Evolutionary conservation across 2,797 vertebrate genomes (phyloP).

Genomic region (Hypotaenidia philippensis): DNA sequence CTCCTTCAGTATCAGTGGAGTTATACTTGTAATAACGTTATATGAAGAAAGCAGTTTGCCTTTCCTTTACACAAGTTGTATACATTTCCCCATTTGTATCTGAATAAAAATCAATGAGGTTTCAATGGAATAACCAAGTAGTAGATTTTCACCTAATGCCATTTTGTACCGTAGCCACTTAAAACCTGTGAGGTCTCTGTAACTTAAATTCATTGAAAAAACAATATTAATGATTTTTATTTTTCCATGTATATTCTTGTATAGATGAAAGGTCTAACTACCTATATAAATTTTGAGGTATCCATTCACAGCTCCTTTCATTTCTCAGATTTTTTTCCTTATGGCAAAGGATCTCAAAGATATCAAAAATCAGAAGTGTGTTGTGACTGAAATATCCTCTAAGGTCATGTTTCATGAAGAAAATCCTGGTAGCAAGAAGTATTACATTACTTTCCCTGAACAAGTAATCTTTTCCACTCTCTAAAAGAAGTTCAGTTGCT

Average conservation of each 20-base stretch:
- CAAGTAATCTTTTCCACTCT: slow-evolving; percentile 25
- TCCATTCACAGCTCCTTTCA: background rate
- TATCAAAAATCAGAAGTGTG: background rate
- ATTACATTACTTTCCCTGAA: background rate
- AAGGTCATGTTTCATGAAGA: background rate
- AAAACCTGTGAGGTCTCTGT: background rate
- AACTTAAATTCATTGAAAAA: background rate
- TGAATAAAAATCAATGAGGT: background rate
- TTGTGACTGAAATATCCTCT: background rate
- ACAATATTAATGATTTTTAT: background rate
- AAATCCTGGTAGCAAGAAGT: slow-evolving; percentile 10
- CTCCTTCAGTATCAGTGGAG: background rate
- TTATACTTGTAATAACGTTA: background rate
- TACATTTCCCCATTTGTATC: background rate
- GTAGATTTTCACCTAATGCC: background rate
- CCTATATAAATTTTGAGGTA: background rate
- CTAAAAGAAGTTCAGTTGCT: slow-evolving; percentile 14
- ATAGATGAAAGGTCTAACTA: background rate
- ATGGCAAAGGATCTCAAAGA: background rate
- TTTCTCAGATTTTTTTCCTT: background rate
- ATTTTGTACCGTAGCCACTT: background rate
- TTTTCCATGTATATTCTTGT: background rate
- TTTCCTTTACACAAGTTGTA: background rate
- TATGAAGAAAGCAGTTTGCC: background rate
- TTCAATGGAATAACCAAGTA: background rate